Evolutionary conservation across 2,888 invertebrate species (phyloP).

Genomic region (Noctua fimbriata): DNA sequence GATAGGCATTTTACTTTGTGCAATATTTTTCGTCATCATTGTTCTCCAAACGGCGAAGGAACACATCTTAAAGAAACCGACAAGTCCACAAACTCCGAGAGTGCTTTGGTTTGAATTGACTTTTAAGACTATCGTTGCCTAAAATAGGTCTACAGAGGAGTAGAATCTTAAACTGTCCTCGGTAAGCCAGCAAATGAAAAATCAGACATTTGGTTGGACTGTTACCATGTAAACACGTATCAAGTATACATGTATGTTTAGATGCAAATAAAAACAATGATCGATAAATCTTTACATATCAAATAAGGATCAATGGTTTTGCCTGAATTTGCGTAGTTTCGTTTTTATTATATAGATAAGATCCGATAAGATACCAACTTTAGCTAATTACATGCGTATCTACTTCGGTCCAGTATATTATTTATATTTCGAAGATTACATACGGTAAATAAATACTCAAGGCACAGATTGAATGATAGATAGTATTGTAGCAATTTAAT

Average conservation of each 20-base stretch:
- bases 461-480: constrained; percentile 10
- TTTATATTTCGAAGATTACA: background rate
- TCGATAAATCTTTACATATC: background rate
- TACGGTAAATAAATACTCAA: background rate
- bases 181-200: background rate
- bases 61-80: background rate
- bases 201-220: background rate
- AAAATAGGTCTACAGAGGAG: too few relatives aligned
- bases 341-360: background rate
- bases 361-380: constrained; percentile 12
- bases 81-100: background rate
- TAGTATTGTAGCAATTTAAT: constrained; percentile 8
- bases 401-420: background rate
- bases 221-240: background rate
- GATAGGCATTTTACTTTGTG: background rate
- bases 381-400: constrained; percentile 2
- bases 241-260: background rate
- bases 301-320: background rate
- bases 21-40: background rate
- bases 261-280: constrained; percentile 7
- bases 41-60: background rate
- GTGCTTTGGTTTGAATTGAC: background rate
- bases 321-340: constrained; percentile 4
- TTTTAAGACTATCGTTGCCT: too few relatives aligned
- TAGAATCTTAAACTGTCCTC: too few relatives aligned